A percentile compares a stretch with the other conserved stretches of the same genome.
Conservation (phyloP, 2,888 invertebrate species). For the Sphaerophoria taeniata region DNA sequence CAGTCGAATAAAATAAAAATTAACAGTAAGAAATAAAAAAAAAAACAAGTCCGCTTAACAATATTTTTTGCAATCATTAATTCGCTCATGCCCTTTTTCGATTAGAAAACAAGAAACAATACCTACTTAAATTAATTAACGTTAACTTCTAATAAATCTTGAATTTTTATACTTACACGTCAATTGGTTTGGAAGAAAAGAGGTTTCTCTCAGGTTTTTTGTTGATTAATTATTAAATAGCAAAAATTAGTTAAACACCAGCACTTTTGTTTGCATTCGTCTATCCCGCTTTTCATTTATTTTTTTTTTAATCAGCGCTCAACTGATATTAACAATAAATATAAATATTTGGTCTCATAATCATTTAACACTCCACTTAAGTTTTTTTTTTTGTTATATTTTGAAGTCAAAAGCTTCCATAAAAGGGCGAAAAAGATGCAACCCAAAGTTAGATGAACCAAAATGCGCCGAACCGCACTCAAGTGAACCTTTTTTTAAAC, state of each 20-base stretch:
- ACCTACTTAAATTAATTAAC: not conserved
- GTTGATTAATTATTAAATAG: conserved; percentile 19
- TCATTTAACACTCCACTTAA: conserved; percentile 60
- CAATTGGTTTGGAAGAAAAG: conserved; percentile 56
- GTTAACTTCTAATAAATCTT: conserved; percentile 47
- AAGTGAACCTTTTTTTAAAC: conserved; percentile 59
- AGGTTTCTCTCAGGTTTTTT: conserved; percentile 55
- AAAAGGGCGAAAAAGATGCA: conserved; percentile 17
- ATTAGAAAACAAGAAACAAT: not conserved
- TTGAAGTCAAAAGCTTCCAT: not conserved
- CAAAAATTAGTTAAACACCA: conserved; percentile 34
- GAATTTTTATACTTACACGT: conserved; percentile 65
- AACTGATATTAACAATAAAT: conserved; percentile 2
- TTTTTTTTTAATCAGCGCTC: not conserved
- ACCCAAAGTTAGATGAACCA: not conserved
- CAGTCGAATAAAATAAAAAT: too few species aligned
- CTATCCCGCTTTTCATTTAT: not conserved
- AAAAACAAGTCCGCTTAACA: conserved; percentile 3
- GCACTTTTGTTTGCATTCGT: conserved; percentile 36
- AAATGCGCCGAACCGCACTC: conserved; percentile 70
- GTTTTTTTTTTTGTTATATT: conserved; percentile 22
- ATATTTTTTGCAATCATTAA: conserved; percentile 16
- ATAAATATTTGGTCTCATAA: conserved; percentile 26
- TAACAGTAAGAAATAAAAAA: not conserved
- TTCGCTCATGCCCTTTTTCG: conserved; percentile 44